phyloP scores from a whole-genome alignment of 2,888 invertebrate species.

The Ditula angustiorana region DNA sequence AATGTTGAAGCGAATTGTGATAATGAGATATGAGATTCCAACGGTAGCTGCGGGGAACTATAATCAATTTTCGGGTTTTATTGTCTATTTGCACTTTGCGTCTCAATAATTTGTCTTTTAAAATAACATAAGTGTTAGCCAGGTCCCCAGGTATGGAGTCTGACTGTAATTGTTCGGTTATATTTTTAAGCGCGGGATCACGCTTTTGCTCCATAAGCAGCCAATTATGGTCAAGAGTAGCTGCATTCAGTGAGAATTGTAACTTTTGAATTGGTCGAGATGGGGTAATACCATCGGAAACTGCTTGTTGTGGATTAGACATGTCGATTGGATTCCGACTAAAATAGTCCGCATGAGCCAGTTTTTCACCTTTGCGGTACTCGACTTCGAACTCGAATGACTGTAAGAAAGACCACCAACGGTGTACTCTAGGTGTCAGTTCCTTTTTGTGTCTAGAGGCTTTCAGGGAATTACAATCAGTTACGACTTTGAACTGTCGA shows the following conservation, averaged over 20 bases:
- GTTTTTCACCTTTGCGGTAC: slow-evolving; percentile 19
- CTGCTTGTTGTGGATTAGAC: not conserved
- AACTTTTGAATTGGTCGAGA: not conserved
- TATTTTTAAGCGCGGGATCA: not conserved
- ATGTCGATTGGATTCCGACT: not conserved
- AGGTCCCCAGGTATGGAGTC: slow-evolving; percentile 31
- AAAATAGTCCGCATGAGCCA: slow-evolving; percentile 11
- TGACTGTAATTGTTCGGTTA: slow-evolving; percentile 30
- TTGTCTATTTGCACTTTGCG: slow-evolving; percentile 29
- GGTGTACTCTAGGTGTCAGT: slow-evolving; percentile 5
- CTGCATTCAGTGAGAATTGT: not conserved
- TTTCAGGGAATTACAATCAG: slow-evolving; percentile 15
- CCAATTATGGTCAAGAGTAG: not conserved
- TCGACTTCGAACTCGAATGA: slow-evolving; percentile 32
- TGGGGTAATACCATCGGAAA: not conserved
- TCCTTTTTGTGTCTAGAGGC: slow-evolving; percentile 15
- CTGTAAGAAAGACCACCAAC: slow-evolving; percentile 43
- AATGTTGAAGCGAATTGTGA: slow-evolving; percentile 3
- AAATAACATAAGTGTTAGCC: slow-evolving; percentile 34
- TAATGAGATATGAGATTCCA: slow-evolving; percentile 11
- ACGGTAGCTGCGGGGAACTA: not conserved
- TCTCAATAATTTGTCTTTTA: slow-evolving; percentile 36
- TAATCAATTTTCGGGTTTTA: too few relatives aligned
- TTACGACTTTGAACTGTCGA: too few relatives aligned
- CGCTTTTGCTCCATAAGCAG: not conserved